Base-by-base conservation (phyloP, 2,888 invertebrate genomes). In the Hirtodrosophila confusa region DNA sequence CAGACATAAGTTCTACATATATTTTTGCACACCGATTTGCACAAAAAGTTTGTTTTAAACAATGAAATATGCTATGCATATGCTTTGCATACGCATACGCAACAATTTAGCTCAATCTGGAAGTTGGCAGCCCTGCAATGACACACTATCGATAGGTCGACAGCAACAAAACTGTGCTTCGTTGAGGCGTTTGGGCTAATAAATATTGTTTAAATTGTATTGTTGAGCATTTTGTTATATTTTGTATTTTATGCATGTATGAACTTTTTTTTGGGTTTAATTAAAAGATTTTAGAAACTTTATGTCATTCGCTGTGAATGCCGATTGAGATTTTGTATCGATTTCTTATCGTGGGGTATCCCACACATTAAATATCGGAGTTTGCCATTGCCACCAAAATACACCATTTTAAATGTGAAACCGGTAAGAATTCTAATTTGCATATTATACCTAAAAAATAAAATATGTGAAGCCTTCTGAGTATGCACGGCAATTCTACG, bases 1-100 rank as follows among this genome's bases (percentile, higher is more conserved):
- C 88, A 82, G 86, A 89, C 90, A 90, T 90, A 90, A 89, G 89
- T 89, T 89, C 88, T 88, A 88, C 90, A 90, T 90, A 80, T 88
- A 82, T 39, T 84, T 77, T 68, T 69, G 71, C 74, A 82, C 75
- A 67, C 41, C 54, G 45, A 54, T 67, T 67, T 71, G 74, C 63
- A 79, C 77, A 68, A 79, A 80, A 48, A 37, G 51, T 53, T 64
- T 60, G 62, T 60, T 75, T 75, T 55, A 66, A 71, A 77, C 67
- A 72, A 71, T 64, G 27, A 62, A 85, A 63, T 74, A 49, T 67
- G 74, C 70, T 66, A 69, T 74, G 75, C 73, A 75, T 73, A 73
- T 75, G 73, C 70, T 66, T 73, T 57, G 73, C 70, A 75, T 58
- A 73, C 51, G 58, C 72, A 74, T 70, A 75, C 74, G 75, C 75